Evolutionary conservation across 2,888 invertebrate genomes (phyloP).

Genomic region (Kryphioiulus occultus): DNA sequence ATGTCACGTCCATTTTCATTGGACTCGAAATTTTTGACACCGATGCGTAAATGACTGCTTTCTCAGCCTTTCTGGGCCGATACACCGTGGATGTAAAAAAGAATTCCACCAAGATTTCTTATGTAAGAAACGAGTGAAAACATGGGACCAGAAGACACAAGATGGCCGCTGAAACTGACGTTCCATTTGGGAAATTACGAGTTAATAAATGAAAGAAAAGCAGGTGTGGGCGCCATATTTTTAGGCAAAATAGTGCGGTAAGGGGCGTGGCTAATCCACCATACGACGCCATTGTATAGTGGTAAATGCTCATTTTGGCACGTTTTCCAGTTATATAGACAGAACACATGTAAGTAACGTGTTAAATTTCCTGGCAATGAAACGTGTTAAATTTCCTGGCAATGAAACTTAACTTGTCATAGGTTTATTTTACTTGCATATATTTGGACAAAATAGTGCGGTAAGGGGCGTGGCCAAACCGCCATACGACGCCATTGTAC

Average conservation of each 20-base stretch:
- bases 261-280: background rate
- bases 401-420: too few species aligned
- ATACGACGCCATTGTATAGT: too few species aligned
- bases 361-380: too few species aligned
- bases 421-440: too few species aligned
- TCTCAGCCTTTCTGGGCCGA: background rate
- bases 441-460: background rate
- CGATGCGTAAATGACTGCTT: background rate
- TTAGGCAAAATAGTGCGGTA: background rate
- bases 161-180: background rate
- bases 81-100: background rate
- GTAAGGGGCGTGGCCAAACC: background rate
- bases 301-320: too few species aligned
- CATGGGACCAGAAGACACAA: background rate
- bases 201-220: too few species aligned
- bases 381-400: too few species aligned
- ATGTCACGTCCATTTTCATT: conserved; percentile 40
- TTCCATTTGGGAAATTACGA: too few species aligned
- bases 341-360: too few species aligned
- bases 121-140: background rate
- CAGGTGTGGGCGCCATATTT: too few species aligned
- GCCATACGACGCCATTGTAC: too few species aligned
- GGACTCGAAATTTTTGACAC: conserved; percentile 17
- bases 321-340: too few species aligned
- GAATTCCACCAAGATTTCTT: background rate